Percentiles rank a stretch among this genome's conserved stretches.
phyloP scores from a whole-genome alignment of 2,113 vertebrate species.

The Lethenteron reissneri region DNA sequence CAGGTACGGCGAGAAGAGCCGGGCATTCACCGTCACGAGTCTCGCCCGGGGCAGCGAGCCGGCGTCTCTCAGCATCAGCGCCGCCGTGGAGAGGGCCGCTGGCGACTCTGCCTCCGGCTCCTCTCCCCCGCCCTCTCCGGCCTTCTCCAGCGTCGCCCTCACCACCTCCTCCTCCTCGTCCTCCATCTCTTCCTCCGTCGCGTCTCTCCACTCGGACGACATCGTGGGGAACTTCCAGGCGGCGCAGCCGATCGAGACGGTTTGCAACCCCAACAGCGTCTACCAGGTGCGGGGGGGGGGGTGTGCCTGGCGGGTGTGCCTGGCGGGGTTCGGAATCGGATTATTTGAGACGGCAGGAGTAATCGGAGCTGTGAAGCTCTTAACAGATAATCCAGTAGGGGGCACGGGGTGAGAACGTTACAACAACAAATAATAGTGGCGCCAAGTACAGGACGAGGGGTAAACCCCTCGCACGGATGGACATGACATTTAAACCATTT shows the following conservation, averaged over 20 bases:
- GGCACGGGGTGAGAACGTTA: too few species aligned
- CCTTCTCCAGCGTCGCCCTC: background rate
- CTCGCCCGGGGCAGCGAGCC: background rate
- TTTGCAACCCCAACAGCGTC: constrained; percentile 1
- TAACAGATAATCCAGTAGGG: too few species aligned
- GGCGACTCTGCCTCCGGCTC: background rate
- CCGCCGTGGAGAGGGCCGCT: background rate
- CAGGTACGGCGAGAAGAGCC: background rate
- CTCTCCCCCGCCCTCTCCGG: background rate
- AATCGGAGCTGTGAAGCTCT: too few species aligned
- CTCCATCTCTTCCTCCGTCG: background rate
- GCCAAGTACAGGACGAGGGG: too few species aligned
- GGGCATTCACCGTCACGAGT: background rate
- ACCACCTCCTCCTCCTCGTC: background rate
- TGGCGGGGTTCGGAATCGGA: too few species aligned
- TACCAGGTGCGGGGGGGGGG: background rate
- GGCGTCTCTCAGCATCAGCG: background rate
- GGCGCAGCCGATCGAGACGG: background rate
- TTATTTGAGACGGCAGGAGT: too few species aligned
- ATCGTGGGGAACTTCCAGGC: background rate
- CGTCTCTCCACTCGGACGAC: background rate
- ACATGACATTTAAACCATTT: too few species aligned
- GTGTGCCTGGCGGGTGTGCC: too few species aligned
- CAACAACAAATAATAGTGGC: too few species aligned
- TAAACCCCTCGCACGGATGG: too few species aligned